These are phyloP conservation scores for Craterocephalus amniculus DNA, from an alignment of 2,797 vertebrate species.

Conservation along the genomic window DNA sequence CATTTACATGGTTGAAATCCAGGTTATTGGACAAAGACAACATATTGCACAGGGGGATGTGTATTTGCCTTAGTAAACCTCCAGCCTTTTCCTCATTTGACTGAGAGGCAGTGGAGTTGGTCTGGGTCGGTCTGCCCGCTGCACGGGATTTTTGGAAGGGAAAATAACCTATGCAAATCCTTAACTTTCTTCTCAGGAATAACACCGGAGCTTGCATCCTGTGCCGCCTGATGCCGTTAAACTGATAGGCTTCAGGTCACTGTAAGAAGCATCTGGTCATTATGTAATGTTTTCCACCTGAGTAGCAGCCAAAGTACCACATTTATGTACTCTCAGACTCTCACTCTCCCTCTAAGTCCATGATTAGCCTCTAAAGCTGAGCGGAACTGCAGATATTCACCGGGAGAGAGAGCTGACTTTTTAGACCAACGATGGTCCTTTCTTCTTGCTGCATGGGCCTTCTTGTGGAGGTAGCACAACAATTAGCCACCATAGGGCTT, in stretches of 20 bases:
- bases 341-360: slow-evolving; percentile 9
- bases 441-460: not conserved
- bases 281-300: slow-evolving; percentile 57
- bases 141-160: slow-evolving; percentile 73
- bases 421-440: not conserved
- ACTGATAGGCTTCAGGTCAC: slow-evolving; percentile 37
- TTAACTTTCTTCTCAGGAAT: slow-evolving; percentile 40
- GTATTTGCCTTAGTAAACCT: slow-evolving; percentile 24
- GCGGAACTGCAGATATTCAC: slow-evolving; percentile 2
- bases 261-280: slow-evolving; percentile 42
- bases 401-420: not conserved
- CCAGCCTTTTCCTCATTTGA: slow-evolving; percentile 62
- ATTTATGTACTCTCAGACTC: slow-evolving; percentile 11
- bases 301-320: slow-evolving; percentile 48
- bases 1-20: slow-evolving; percentile 7
- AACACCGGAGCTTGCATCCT: slow-evolving; percentile 57
- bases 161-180: slow-evolving; percentile 76
- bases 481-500: slow-evolving; percentile 21
- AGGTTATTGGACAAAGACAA: not conserved
- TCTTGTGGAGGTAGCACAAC: slow-evolving; percentile 17
- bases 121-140: slow-evolving; percentile 19
- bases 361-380: slow-evolving; percentile 6
- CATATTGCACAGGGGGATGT: not conserved
- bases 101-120: slow-evolving; percentile 44
- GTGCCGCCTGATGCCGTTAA: slow-evolving; percentile 35